A percentile compares a stretch with the other conserved stretches of the same genome.
Evolutionary conservation across 1,140 invertebrate genomes (phyloP).

Genomic region (Sitophilus oryzae): DNA sequence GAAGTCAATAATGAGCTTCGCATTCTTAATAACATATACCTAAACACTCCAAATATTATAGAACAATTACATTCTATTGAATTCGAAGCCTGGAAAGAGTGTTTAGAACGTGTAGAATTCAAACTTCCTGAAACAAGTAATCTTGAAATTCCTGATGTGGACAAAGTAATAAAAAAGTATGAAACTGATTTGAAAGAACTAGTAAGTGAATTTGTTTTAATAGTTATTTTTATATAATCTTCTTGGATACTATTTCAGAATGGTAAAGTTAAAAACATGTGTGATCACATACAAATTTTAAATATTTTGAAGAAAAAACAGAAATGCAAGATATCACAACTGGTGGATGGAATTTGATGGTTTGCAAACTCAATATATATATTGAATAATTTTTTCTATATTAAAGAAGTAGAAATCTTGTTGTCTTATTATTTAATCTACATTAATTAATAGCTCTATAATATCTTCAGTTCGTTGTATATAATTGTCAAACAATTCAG

Average conservation of each 20-base stretch:
- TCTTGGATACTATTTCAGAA: not conserved
- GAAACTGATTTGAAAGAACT: not conserved
- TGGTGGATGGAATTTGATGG: slow-evolving; percentile 6
- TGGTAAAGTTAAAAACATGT: not conserved
- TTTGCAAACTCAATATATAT: not conserved
- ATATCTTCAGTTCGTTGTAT: slow-evolving; percentile 10
- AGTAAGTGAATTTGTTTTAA: too few species aligned
- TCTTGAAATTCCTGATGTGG: not conserved
- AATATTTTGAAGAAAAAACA: slow-evolving; percentile 8
- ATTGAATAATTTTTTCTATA: not conserved
- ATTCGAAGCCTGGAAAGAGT: not conserved
- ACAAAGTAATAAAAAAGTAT: not conserved
- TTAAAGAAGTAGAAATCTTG: not conserved
- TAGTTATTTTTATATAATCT: too few species aligned
- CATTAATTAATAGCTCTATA: slow-evolving; percentile 5
- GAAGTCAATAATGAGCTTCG: not conserved
- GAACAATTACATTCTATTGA: not conserved
- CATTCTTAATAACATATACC: not conserved
- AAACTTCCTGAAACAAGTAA: not conserved
- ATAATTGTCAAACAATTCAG: slow-evolving; percentile 21
- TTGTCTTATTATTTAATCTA: not conserved
- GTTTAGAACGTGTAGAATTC: not conserved
- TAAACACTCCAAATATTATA: not conserved
- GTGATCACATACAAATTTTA: not conserved
- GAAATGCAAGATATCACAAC: slow-evolving; percentile 3